Percentiles rank a stretch among this genome's conserved stretches.
These are phyloP conservation scores for Thunnus maccoyii DNA, from an alignment of 2,113 vertebrate species.

Conservation along the genomic window DNA sequence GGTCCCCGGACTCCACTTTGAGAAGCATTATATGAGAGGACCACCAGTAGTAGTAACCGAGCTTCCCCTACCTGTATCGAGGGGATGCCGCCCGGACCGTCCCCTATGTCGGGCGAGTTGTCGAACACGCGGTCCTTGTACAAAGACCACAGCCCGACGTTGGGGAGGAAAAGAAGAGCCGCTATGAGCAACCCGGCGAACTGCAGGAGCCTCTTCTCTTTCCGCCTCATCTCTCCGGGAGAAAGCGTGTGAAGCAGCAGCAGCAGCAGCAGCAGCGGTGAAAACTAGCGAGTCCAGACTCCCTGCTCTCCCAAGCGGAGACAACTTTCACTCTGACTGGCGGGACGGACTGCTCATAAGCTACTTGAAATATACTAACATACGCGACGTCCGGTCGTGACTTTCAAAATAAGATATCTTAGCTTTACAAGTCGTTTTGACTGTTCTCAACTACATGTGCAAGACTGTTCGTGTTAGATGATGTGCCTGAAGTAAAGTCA, in stretches of 20 bases:
- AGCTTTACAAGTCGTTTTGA: background rate
- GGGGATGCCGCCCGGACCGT: constrained; percentile 68
- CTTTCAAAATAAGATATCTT: constrained; percentile 54
- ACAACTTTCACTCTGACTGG: constrained; percentile 66
- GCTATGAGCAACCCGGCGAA: constrained; percentile 87
- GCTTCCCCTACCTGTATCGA: constrained; percentile 77
- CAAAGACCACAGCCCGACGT: constrained; percentile 94
- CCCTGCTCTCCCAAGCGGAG: constrained; percentile 8
- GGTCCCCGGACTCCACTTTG: background rate
- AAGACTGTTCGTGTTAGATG: too few relatives aligned
- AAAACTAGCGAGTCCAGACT: background rate
- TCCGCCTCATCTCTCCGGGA: constrained; percentile 90
- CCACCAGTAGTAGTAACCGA: background rate
- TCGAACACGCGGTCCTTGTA: constrained; percentile 92
- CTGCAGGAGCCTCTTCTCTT: constrained; percentile 93
- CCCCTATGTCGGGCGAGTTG: constrained; percentile 81
- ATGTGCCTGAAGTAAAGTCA: too few relatives aligned
- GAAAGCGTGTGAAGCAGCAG: constrained; percentile 1
- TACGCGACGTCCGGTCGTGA: background rate
- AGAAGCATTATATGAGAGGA: background rate
- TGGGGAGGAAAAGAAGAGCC: constrained; percentile 92
- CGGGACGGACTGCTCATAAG: constrained; percentile 18
- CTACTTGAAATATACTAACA: background rate
- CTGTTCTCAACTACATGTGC: background rate
- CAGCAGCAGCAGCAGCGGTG: constrained; percentile 1